Percentiles rank a stretch among this genome's conserved stretches.
phyloP scores from a whole-genome alignment of 2,797 vertebrate genomes.

The Sebastes ruberrimus region DNA sequence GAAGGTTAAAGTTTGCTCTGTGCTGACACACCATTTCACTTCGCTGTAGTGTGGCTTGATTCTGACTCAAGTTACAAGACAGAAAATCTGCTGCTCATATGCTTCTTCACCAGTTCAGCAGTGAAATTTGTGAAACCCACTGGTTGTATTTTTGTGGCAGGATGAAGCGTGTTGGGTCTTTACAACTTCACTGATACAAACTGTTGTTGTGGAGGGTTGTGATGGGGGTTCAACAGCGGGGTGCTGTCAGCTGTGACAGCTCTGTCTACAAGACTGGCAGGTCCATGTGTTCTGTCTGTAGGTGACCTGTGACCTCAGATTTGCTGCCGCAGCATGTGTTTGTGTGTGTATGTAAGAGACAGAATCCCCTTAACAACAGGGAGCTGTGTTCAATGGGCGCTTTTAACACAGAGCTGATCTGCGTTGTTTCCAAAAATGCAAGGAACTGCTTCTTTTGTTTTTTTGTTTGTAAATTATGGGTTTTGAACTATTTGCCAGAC shows the following conservation, averaged over 20 bases:
- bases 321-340: conserved; percentile 43
- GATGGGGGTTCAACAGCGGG: neutral
- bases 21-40: neutral
- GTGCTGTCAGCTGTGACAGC: conserved; percentile 49
- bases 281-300: conserved; percentile 59
- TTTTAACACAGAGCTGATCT: neutral
- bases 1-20: neutral
- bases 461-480: no score
- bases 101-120: neutral
- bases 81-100: neutral
- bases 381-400: neutral
- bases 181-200: neutral
- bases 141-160: neutral
- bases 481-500: neutral
- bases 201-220: neutral
- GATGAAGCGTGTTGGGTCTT: neutral
- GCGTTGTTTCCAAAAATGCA: neutral
- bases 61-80: neutral
- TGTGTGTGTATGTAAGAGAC: neutral
- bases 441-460: neutral
- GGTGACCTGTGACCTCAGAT: conserved; percentile 68
- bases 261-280: conserved; percentile 60
- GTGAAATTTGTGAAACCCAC: neutral
- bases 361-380: conserved; percentile 7
- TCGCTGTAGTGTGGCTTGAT: neutral